Percentiles rank a stretch among this genome's conserved stretches.
These are phyloP conservation scores for Coccyzus lansbergi DNA, from an alignment of 2,797 vertebrate genomes.

Conservation along the genomic window DNA sequence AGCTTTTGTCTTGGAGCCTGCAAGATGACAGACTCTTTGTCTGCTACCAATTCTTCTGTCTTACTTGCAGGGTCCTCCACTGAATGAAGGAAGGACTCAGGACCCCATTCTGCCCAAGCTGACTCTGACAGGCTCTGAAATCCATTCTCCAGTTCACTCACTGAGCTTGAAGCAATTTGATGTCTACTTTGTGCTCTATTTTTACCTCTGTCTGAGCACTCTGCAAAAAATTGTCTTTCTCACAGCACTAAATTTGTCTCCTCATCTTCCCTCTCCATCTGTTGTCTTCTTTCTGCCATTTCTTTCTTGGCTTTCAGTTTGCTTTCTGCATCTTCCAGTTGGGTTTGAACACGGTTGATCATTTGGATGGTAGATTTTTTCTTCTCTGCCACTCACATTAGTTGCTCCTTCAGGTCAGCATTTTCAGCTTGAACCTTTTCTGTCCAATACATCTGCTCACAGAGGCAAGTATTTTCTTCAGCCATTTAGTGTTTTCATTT, in stretches of 20 bases:
- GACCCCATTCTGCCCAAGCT: not conserved
- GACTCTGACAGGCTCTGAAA: not conserved
- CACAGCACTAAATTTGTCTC: too few relatives aligned
- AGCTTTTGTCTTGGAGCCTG: not conserved
- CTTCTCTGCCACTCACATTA: not conserved
- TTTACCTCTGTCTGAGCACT: not conserved
- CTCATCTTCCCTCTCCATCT: not conserved
- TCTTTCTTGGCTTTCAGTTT: not conserved
- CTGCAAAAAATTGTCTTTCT: too few relatives aligned
- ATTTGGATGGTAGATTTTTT: not conserved
- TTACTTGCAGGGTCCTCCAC: not conserved
- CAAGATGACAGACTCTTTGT: not conserved
- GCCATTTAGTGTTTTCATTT: constrained; percentile 76
- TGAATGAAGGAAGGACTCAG: not conserved
- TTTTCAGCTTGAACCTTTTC: not conserved
- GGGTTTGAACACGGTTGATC: not conserved
- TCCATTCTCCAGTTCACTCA: not conserved
- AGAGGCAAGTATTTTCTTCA: constrained; percentile 70
- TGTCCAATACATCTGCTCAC: constrained; percentile 76
- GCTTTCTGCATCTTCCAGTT: not conserved
- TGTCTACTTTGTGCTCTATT: not conserved
- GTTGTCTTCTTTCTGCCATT: not conserved
- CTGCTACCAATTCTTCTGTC: not conserved
- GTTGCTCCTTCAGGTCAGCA: not conserved
- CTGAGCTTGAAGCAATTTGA: not conserved